phyloP scores from a whole-genome alignment of 2,113 vertebrate species.

The Sorex fumeus region DNA sequence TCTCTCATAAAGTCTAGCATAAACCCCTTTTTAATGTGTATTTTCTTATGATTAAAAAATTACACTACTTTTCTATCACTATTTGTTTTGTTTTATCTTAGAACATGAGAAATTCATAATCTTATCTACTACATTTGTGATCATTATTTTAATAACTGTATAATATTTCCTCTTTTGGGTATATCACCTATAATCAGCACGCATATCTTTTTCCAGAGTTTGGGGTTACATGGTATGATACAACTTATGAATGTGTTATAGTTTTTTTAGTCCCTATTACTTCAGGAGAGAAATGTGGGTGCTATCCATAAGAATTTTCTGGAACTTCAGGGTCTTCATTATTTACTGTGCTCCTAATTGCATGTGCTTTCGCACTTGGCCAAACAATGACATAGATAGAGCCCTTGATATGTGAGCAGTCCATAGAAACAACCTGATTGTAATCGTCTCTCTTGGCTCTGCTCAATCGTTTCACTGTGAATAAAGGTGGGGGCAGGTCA shows the following conservation, averaged over 20 bases:
- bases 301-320: not conserved
- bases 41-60: conserved; percentile 23
- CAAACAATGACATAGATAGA: not conserved
- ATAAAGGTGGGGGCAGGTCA: not conserved
- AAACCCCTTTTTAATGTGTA: not conserved
- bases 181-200: not conserved
- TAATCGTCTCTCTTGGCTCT: not conserved
- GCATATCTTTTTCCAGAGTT: not conserved
- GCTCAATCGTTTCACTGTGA: not conserved
- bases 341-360: not conserved
- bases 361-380: not conserved
- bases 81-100: conserved; percentile 24
- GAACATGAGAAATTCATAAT: not conserved
- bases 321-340: not conserved
- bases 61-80: conserved; percentile 33
- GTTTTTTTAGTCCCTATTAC: not conserved
- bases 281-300: not conserved
- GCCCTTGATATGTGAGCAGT: not conserved
- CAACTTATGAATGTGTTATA: not conserved
- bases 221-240: not conserved
- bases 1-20: not conserved
- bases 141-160: conserved; percentile 24
- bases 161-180: not conserved
- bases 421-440: not conserved
- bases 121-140: not conserved